Evolutionary conservation across 2,888 invertebrate species (phyloP).

Genomic region (Thereva unica): DNA sequence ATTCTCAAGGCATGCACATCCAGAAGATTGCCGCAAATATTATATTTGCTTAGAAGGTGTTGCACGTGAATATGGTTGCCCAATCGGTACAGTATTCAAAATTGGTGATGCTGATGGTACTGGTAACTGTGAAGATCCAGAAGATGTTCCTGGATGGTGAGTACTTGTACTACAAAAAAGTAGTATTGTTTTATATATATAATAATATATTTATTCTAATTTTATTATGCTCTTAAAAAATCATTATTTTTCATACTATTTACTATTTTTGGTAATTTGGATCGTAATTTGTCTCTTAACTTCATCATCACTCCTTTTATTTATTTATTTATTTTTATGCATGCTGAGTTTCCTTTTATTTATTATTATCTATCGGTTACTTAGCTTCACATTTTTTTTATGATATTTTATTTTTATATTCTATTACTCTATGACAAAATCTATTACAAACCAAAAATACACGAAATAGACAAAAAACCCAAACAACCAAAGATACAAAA

Average conservation of each 20-base stretch:
- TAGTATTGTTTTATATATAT: conserved; percentile 47
- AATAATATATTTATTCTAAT: too few relatives aligned
- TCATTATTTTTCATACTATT: too few relatives aligned
- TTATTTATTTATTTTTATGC: conserved; percentile 13
- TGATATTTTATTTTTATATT: too few relatives aligned
- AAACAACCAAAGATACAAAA: too few relatives aligned
- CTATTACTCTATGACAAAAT: too few relatives aligned
- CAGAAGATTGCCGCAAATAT: conserved; percentile 92
- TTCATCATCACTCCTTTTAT: conserved; percentile 12
- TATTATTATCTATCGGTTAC: too few relatives aligned
- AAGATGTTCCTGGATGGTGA: conserved; percentile 95
- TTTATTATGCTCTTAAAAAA: too few relatives aligned
- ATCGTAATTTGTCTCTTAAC: conserved; percentile 48
- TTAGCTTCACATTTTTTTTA: too few relatives aligned
- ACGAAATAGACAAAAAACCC: too few relatives aligned
- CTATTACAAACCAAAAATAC: too few relatives aligned
- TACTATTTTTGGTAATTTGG: too few relatives aligned
- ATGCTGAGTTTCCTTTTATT: background rate
- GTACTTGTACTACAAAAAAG: conserved; percentile 52
- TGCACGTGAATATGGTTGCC: conserved; percentile 92
- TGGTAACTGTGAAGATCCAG: conserved; percentile 93
- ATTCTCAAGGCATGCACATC: conserved; percentile 93
- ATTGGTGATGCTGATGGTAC: conserved; percentile 88
- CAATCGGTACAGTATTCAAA: conserved; percentile 94
- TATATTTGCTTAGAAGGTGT: conserved; percentile 91